Base-by-base conservation (phyloP, 2,888 invertebrate species). In the Dicyrtomina minuta region DNA sequence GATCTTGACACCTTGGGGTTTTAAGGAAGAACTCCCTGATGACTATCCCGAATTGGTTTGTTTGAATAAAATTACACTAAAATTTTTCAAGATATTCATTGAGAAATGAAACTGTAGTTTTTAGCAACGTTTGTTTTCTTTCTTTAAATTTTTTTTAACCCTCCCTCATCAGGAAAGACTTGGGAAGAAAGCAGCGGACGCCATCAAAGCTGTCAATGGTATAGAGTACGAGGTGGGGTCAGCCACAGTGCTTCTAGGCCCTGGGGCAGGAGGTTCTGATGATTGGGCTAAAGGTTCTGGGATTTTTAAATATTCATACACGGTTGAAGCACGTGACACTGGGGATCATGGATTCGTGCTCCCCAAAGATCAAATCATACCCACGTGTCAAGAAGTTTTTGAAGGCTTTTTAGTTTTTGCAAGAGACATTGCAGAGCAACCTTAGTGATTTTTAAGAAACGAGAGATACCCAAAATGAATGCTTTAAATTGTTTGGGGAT, bases 271-370 rank as follows among this genome's bases (percentile, higher is more conserved):
- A 27, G 76, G 75, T 10, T 73, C 73, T 12, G 77, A 78, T 24
- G 80, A 80, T 27, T 80, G 79, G 78, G 80, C 80, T 0, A 76
- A 76, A n/a, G 75, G 75, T 1, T 67, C 70, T n/a, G 77, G 71
- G 12, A 56, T 61, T 22, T 75, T 77, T 56, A 66, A 69, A 15
- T 77, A 71, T 53, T 68, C 70, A 17, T 72, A 90, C 81, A 90
- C 90, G 6, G 83, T 91, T 15, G 90, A 91, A 81, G 83, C 91
- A 12, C 82, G 89, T 22, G 90, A 90, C 79, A 84, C 82, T 22
- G 92, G 92, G 0, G 86, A 87, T 0, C 89, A 90, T 79, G 93
- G 93, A 0, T 93, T 92, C 80, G 80, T 91, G 10, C 82, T 93
- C 41, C 92, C 93, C 0, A 87, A 89, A 1, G 86, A 87, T 0